phyloP scores from a whole-genome alignment of 2,888 invertebrate genomes.

The Tenthredo livida region DNA sequence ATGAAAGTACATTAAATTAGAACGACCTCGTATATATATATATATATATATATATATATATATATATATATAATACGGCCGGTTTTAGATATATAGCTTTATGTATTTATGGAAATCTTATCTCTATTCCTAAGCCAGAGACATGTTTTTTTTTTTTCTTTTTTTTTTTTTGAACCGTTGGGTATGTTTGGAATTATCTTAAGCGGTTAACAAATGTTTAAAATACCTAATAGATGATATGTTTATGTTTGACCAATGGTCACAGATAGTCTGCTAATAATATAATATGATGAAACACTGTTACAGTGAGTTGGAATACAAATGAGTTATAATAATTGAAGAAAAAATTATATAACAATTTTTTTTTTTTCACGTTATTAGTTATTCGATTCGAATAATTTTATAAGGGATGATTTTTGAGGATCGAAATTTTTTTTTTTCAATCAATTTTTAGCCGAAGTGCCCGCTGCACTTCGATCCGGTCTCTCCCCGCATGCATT shows the following conservation, averaged over 20 bases:
- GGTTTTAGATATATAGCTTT: neutral
- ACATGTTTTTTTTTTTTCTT: neutral
- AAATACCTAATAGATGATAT: neutral
- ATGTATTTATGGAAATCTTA: neutral
- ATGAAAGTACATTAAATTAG: neutral
- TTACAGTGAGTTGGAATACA: neutral
- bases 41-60: neutral
- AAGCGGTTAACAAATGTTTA: slow-evolving; percentile 14
- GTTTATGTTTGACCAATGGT: neutral
- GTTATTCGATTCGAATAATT: too few relatives aligned
- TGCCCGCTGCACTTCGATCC: too few relatives aligned
- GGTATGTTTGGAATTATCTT: neutral
- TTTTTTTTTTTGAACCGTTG: neutral
- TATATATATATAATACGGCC: neutral
- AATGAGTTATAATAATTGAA: neutral
- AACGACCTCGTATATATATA: neutral
- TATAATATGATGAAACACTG: neutral
- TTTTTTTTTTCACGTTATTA: too few relatives aligned
- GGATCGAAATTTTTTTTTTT: too few relatives aligned
- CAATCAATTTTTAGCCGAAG: too few relatives aligned
- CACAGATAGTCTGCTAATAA: neutral
- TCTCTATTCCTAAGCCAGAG: neutral
- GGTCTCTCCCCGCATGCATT: too few relatives aligned
- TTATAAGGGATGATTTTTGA: too few relatives aligned
- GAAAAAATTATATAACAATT: neutral